These are phyloP conservation scores for Neostethus bicornis DNA, from an alignment of 2,797 vertebrate species.

Conservation along the genomic window DNA sequence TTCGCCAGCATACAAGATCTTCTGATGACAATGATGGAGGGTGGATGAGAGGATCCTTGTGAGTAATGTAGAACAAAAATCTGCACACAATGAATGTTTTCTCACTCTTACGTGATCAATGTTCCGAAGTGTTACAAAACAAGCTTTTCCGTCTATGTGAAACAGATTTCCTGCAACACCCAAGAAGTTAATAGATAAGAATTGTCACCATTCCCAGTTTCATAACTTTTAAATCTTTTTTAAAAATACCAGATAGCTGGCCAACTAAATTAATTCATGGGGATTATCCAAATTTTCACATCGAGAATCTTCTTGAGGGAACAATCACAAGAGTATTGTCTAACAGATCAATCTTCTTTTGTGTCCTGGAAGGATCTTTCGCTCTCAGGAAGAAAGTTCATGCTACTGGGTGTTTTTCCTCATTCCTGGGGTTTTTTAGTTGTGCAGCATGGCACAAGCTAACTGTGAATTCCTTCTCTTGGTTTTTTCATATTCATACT, in stretches of 20 bases:
- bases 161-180: slow-evolving; percentile 20
- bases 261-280: slow-evolving; percentile 27
- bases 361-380: slow-evolving; percentile 57
- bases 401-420: slow-evolving; percentile 66
- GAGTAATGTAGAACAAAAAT: slow-evolving; percentile 28
- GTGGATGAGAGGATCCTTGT: slow-evolving; percentile 55
- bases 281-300: slow-evolving; percentile 2
- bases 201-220: slow-evolving; percentile 6
- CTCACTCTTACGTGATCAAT: slow-evolving; percentile 45
- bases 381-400: slow-evolving; percentile 62
- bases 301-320: slow-evolving; percentile 13
- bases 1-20: slow-evolving; percentile 67
- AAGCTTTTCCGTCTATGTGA: neutral
- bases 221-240: neutral
- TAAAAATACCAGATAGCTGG: neutral
- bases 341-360: slow-evolving; percentile 50
- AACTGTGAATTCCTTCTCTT: slow-evolving; percentile 73
- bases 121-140: slow-evolving; percentile 1
- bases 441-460: slow-evolving; percentile 63
- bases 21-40: slow-evolving; percentile 75
- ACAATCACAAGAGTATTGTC: slow-evolving; percentile 57
- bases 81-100: slow-evolving; percentile 30
- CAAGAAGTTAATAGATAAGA: slow-evolving; percentile 21
- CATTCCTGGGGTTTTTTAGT: slow-evolving; percentile 54
- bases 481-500: slow-evolving; percentile 76